Percentiles rank a stretch among this genome's conserved stretches.
Evolutionary conservation across 2,797 vertebrate genomes (phyloP).

Genomic region (Nannoperca australis): DNA sequence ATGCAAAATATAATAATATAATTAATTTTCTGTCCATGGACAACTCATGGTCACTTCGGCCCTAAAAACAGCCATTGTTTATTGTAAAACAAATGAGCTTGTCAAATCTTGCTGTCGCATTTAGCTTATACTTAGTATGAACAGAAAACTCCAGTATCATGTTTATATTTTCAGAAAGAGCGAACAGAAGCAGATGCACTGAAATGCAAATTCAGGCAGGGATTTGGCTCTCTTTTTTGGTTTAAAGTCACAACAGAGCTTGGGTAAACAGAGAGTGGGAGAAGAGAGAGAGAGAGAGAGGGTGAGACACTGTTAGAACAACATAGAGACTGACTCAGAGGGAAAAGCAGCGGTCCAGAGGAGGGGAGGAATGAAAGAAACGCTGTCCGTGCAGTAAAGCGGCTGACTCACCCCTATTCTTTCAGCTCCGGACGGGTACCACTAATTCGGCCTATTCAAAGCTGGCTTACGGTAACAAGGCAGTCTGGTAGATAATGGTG

Average conservation of each 20-base stretch:
- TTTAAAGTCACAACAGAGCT: background rate
- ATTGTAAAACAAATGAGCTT: background rate
- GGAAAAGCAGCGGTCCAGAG: conserved; percentile 30
- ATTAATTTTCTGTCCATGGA: background rate
- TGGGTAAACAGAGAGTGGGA: background rate
- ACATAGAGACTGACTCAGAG: conserved; percentile 8
- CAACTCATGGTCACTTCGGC: background rate
- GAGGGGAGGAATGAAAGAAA: conserved; percentile 67
- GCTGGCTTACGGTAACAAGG: conserved; percentile 78
- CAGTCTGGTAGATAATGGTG: conserved; percentile 66
- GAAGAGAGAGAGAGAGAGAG: background rate
- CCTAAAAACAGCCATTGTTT: background rate
- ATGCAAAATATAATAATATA: too few species aligned
- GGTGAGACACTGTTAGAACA: conserved; percentile 1
- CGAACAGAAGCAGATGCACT: background rate
- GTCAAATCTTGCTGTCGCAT: background rate
- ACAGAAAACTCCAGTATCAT: background rate
- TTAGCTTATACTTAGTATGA: background rate
- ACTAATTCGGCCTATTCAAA: conserved; percentile 83
- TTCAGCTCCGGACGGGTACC: conserved; percentile 72
- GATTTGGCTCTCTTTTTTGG: background rate
- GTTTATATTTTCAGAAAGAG: background rate
- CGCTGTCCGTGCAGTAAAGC: conserved; percentile 78
- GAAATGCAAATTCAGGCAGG: background rate
- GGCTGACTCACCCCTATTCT: conserved; percentile 84